Conservation (phyloP, 2,888 invertebrate genomes). For the Drosophila bunnanda region DNA sequence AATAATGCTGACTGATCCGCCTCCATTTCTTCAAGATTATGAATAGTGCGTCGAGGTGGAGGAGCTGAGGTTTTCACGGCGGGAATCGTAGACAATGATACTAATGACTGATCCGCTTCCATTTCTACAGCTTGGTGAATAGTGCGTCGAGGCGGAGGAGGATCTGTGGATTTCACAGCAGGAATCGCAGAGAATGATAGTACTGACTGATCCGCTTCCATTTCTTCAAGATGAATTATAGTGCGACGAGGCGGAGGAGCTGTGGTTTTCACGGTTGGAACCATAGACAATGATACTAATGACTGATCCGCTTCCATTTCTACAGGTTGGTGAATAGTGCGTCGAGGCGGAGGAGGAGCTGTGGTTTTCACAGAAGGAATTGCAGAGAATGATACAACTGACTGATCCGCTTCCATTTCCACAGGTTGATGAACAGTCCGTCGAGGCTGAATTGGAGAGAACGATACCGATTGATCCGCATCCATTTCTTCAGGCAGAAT, state of each 20-base stretch:
- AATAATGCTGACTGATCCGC: background rate
- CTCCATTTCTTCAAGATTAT: slow-evolving; percentile 1
- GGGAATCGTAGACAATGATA: no score
- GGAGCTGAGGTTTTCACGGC: background rate
- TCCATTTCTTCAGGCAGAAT: slow-evolving; percentile 7
- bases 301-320: slow-evolving; percentile 15
- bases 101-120: no score
- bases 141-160: no score
- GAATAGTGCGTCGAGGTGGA: slow-evolving; percentile 11
- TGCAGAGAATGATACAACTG: background rate
- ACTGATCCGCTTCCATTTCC: slow-evolving; percentile 15
- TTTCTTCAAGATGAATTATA: background rate
- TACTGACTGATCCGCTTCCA: no score
- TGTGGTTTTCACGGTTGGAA: no score
- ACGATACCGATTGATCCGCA: background rate
- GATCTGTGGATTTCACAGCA: no score
- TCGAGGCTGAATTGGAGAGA: background rate
- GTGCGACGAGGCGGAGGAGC: slow-evolving; percentile 3
- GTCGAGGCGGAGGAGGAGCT: background rate
- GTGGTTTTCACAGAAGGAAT: no score
- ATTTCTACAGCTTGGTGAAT: no score
- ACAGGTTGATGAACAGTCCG: slow-evolving; percentile 2
- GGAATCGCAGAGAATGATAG: no score
- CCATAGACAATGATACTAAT: background rate
- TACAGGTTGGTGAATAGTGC: background rate